Conservation (phyloP, 37 sponge, comb jelly and placozoan species). For the Dysidea cf. avara region DNA sequence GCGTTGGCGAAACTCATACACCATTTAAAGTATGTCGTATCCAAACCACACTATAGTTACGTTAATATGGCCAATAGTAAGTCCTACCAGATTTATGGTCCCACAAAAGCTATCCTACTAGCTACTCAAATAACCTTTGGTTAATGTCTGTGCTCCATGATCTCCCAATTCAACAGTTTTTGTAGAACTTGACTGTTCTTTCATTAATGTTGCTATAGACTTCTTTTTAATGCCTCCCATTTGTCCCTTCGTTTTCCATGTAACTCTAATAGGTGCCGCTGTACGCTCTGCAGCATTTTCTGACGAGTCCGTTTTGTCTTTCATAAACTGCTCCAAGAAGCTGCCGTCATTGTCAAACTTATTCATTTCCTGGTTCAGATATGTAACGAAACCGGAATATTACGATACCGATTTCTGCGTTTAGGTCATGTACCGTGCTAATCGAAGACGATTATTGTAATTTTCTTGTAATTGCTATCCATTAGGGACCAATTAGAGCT, state of each 20-base stretch:
- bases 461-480: too few relatives aligned
- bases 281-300: background rate
- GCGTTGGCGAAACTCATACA: background rate
- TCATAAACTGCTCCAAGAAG: constrained; percentile 80
- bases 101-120: too few relatives aligned
- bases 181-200: background rate
- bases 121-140: constrained; percentile 3
- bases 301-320: constrained; percentile 45
- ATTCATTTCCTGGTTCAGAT: background rate
- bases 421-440: too few relatives aligned
- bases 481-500: too few relatives aligned
- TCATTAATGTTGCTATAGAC: background rate
- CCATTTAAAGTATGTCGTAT: too few relatives aligned
- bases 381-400: too few relatives aligned
- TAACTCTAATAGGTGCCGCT: background rate
- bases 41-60: too few relatives aligned
- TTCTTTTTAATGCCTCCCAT: constrained; percentile 29
- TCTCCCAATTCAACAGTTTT: background rate
- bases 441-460: too few relatives aligned
- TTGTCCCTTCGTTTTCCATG: background rate
- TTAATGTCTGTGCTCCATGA: background rate
- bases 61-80: too few relatives aligned
- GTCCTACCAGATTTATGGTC: too few relatives aligned
- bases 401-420: too few relatives aligned
- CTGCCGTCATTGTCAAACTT: constrained; percentile 88